phyloP scores from a whole-genome alignment of 2,888 invertebrate species.

The Drosophila aldrichi region DNA sequence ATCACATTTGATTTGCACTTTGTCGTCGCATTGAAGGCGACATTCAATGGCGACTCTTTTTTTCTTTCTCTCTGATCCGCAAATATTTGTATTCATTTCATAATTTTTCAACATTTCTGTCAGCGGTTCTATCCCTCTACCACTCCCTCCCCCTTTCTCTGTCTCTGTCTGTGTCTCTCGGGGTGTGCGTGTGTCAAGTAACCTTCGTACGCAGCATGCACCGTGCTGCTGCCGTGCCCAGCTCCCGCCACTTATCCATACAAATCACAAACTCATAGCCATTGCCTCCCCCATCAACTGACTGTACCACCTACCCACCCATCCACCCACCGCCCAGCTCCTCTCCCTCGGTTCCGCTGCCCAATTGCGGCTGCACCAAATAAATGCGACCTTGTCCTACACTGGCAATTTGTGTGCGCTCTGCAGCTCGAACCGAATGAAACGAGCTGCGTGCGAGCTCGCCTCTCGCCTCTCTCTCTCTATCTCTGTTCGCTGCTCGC shows the following conservation, averaged over 20 bases:
- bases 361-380: constrained; percentile 76
- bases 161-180: constrained; percentile 5
- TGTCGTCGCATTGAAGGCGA: constrained; percentile 66
- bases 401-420: constrained; percentile 69
- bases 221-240: background rate
- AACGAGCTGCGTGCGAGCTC: constrained; percentile 48
- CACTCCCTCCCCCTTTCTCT: background rate
- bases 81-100: constrained; percentile 77
- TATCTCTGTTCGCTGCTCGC: constrained; percentile 6
- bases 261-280: constrained; percentile 16
- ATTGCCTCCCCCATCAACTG: background rate
- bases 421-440: constrained; percentile 43
- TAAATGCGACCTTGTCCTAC: constrained; percentile 80
- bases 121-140: constrained; percentile 29
- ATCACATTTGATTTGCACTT: constrained; percentile 69
- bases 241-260: constrained; percentile 12
- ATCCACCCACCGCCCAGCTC: background rate
- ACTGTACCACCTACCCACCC: background rate
- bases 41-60: constrained; percentile 49
- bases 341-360: constrained; percentile 44
- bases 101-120: constrained; percentile 64
- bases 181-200: constrained; percentile 54
- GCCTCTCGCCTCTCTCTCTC: background rate
- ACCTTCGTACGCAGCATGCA: constrained; percentile 66
- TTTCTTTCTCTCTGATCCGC: constrained; percentile 52